phyloP scores from a whole-genome alignment of 2,888 invertebrate genomes.

The Atherix ibis region DNA sequence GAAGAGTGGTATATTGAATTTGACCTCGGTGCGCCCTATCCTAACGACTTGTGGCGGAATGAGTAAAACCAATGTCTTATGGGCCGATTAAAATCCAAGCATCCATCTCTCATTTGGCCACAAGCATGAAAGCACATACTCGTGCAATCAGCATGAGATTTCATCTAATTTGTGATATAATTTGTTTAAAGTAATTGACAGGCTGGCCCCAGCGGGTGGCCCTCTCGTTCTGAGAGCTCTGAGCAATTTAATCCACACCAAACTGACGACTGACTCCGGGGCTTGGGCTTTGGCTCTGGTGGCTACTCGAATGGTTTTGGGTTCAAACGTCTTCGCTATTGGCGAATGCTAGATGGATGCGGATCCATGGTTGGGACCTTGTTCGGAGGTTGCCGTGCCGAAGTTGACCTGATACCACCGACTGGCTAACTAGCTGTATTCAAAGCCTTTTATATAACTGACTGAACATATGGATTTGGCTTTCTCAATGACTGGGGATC shows the following conservation, averaged over 20 bases:
- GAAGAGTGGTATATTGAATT: no score
- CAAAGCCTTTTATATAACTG: no score
- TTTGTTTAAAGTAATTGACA: slow-evolving; percentile 21
- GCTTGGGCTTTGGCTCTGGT: background rate
- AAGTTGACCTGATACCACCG: background rate
- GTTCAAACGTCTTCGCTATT: background rate
- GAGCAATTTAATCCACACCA: slow-evolving; percentile 13
- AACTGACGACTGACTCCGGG: slow-evolving; percentile 3
- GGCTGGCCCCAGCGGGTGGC: slow-evolving; percentile 17
- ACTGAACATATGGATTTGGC: no score
- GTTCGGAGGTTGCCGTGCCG: background rate
- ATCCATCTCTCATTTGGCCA: slow-evolving; percentile 9
- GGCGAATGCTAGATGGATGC: no score
- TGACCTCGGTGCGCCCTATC: no score
- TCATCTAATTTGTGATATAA: slow-evolving; percentile 21
- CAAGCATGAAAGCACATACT: slow-evolving; percentile 11
- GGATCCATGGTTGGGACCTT: no score
- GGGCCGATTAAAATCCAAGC: slow-evolving; percentile 8
- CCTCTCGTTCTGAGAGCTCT: slow-evolving; percentile 10
- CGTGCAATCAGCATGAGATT: slow-evolving; percentile 17
- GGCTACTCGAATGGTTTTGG: background rate
- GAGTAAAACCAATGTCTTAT: background rate
- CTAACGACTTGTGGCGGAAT: no score
- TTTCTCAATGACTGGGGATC: no score
- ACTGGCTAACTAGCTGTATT: no score